Base-by-base conservation (phyloP, 2,888 invertebrate genomes). In the Patella depressa region DNA sequence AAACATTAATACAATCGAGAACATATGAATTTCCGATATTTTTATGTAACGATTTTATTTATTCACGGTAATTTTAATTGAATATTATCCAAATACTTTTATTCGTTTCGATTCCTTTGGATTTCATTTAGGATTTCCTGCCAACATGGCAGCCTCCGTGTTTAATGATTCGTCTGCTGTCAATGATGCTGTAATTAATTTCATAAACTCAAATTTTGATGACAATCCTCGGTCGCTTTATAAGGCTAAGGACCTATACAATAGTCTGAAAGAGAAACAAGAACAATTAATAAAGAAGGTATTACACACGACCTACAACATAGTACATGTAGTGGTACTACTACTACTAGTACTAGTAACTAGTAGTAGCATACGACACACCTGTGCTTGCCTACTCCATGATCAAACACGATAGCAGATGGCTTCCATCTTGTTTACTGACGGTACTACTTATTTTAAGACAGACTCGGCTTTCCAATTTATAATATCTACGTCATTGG, bases 201-300 rank as follows among this genome's bases (percentile, higher is more conserved):
- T 86, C 55, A 79, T 89, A 24, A 89, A 89, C 80, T 74, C 76
- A 5, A 74, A 85, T 53, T 88, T 89, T 79, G 81, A 80, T 45
- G 83, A 82, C 53, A 85, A 88, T 71, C 72, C 85, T 2, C 85
- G 85, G 55, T 80, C 82, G 4, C 73, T 89, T 53, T 73, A 72
- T 53, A 85, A 85, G 45, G 80, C 87, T 2, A 84, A 80, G 77
- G 83, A 85, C 15, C 71, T 89, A 29, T 83, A 80, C 65, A 74
- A 80, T 55, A 77, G 85, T 24, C 79, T 84, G 12, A 82, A 79
- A 73, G 70, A 81, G 24, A 81, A 83, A 59, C 85, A 86, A 76
- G 79, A 82, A 29, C 75, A 77, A 7, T 76, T 89, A 57, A 86
- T 86, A 80, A 78, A 82, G 45, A 81, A 87, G 84, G 89, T 89